These are phyloP conservation scores for Drosophila nr. medialis DNA, from an alignment of 2,888 invertebrate species.

Conservation along the genomic window DNA sequence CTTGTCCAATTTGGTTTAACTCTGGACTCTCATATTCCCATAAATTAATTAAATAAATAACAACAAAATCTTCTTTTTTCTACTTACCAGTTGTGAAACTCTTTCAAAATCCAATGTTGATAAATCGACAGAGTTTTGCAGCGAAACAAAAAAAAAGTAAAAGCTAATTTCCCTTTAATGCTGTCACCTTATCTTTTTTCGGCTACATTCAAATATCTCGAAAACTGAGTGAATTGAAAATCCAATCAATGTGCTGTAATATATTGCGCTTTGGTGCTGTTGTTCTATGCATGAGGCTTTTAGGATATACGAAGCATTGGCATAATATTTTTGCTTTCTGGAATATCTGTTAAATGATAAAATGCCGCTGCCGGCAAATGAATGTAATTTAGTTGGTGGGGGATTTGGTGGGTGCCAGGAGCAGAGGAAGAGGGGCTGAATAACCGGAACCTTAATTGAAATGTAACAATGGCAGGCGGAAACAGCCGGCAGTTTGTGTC, in stretches of 20 bases:
- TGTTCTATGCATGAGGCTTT: constrained; percentile 33
- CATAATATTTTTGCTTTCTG: constrained; percentile 66
- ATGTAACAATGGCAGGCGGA: constrained; percentile 77
- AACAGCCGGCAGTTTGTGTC: constrained; percentile 62
- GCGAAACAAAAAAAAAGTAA: not conserved
- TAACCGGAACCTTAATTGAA: constrained; percentile 71
- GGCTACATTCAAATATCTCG: not conserved
- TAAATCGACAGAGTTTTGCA: not conserved
- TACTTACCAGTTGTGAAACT: not conserved
- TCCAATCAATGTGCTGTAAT: not conserved
- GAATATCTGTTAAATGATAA: constrained; percentile 75
- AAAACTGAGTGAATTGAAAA: not conserved
- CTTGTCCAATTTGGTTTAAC: not conserved
- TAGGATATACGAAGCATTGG: constrained; percentile 43
- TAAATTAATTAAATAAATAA: not conserved
- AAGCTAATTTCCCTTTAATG: not conserved
- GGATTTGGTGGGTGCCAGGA: not conserved
- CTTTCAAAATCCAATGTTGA: not conserved
- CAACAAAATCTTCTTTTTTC: not conserved
- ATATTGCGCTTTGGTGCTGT: constrained; percentile 1
- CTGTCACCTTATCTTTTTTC: not conserved
- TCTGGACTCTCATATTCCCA: not conserved
- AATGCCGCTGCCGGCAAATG: constrained; percentile 63
- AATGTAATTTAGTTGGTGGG: not conserved
- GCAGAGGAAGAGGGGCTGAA: not conserved